Evolutionary conservation across 2,113 vertebrate genomes (phyloP).

Genomic region (Asarcornis scutulata): DNA sequence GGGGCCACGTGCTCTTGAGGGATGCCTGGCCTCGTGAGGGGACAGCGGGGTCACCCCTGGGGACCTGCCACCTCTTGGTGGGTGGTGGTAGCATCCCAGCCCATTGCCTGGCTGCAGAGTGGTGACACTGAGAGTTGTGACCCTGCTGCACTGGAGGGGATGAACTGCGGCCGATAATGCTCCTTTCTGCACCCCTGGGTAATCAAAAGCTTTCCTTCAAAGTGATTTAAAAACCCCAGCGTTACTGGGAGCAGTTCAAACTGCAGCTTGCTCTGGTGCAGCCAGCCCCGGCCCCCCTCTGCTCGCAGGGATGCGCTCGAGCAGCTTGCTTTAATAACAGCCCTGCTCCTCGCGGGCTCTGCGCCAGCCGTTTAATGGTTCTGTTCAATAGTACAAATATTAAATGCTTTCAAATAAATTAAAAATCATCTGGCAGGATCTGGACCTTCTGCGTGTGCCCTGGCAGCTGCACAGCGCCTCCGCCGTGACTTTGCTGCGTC

Average conservation of each 20-base stretch:
- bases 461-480: constrained; percentile 35
- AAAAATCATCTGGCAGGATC: constrained; percentile 8
- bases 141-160: not conserved
- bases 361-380: not conserved
- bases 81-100: not conserved
- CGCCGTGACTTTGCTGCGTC: not conserved
- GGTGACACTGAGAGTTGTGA: not conserved
- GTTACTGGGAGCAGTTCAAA: not conserved
- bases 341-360: not conserved
- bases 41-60: not conserved
- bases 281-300: not conserved
- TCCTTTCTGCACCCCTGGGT: not conserved
- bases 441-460: not conserved
- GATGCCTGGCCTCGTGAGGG: accelerated
- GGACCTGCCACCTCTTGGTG: not conserved
- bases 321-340: not conserved
- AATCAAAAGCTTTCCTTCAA: not conserved
- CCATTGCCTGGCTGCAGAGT: accelerated
- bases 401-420: constrained; percentile 46
- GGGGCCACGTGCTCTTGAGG: not conserved
- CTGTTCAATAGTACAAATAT: constrained; percentile 31
- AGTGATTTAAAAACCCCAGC: not conserved
- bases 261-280: not conserved
- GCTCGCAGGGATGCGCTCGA: not conserved
- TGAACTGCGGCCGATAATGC: not conserved